phyloP scores from a whole-genome alignment of 37 sponge, comb jelly and placozoan species.

The Haliclona indistincta region DNA sequence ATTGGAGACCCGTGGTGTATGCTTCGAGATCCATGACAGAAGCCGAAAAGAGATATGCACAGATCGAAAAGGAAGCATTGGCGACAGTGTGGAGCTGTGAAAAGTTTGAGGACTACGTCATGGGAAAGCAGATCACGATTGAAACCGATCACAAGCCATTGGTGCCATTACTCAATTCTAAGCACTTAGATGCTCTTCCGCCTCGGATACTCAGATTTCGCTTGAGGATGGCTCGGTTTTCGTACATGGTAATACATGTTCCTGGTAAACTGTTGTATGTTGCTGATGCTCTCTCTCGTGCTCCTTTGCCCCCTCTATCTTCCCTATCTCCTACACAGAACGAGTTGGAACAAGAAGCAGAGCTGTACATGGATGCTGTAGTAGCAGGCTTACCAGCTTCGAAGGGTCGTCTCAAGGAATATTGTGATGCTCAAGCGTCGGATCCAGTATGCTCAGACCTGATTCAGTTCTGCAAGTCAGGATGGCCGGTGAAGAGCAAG shows the following conservation, averaged over 20 bases:
- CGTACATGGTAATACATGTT: conserved; percentile 11
- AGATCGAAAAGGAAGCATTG: conserved; percentile 57
- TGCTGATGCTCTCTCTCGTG: conserved; percentile 4
- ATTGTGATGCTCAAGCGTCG: background rate
- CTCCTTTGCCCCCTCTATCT: no score
- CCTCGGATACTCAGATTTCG: conserved; percentile 35
- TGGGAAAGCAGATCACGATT: conserved; percentile 19
- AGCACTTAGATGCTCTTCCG: conserved; percentile 23
- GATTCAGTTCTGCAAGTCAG: background rate
- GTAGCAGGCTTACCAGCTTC: no score
- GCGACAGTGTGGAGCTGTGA: conserved; percentile 46
- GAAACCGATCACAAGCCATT: conserved; percentile 54
- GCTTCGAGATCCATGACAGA: conserved; percentile 45
- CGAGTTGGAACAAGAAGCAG: no score
- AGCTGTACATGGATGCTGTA: no score
- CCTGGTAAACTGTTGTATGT: conserved; percentile 23
- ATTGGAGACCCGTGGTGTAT: conserved; percentile 46
- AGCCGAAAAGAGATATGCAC: conserved; percentile 40
- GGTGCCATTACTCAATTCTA: conserved; percentile 22
- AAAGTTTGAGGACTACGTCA: conserved; percentile 41
- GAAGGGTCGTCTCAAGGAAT: no score
- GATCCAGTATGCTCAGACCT: conserved; percentile 8
- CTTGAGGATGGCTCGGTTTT: conserved; percentile 22
- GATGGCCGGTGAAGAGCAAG: background rate
- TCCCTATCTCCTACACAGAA: no score